Percentiles rank a stretch among this genome's conserved stretches.
Conservation (phyloP, 2,797 vertebrate species). For the Leuciscus waleckii region DNA sequence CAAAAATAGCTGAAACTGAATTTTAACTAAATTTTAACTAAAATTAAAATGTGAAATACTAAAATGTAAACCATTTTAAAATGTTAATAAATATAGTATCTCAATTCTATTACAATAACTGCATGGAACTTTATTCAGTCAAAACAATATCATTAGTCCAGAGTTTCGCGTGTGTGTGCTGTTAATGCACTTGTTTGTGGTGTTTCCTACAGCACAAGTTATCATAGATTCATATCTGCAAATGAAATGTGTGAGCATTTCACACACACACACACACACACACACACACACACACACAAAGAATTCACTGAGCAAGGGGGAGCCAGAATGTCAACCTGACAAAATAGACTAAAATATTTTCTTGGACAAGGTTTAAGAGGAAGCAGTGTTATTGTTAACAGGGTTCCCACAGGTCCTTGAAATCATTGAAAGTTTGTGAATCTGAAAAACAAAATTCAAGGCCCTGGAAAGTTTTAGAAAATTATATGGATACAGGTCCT, state of each 20-base stretch:
- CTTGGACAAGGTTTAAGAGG: background rate
- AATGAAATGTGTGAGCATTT: background rate
- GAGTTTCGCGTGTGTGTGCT: background rate
- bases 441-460: too few relatives aligned
- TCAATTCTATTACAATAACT: too few relatives aligned
- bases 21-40: too few relatives aligned
- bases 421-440: too few relatives aligned
- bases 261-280: too few relatives aligned
- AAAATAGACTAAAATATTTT: background rate
- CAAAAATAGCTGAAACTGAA: background rate
- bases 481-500: too few relatives aligned
- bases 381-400: background rate
- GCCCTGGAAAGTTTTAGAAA: too few relatives aligned
- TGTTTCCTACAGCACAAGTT: background rate
- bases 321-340: too few relatives aligned
- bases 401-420: too few relatives aligned
- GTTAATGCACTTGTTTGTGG: background rate
- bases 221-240: background rate
- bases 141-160: background rate
- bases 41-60: background rate
- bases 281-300: too few relatives aligned
- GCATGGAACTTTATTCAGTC: background rate
- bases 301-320: background rate
- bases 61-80: too few relatives aligned
- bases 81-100: background rate